These are phyloP conservation scores for Luidia sarsii DNA, from an alignment of 53 echinoderm and acorn worm species.

Conservation along the genomic window DNA sequence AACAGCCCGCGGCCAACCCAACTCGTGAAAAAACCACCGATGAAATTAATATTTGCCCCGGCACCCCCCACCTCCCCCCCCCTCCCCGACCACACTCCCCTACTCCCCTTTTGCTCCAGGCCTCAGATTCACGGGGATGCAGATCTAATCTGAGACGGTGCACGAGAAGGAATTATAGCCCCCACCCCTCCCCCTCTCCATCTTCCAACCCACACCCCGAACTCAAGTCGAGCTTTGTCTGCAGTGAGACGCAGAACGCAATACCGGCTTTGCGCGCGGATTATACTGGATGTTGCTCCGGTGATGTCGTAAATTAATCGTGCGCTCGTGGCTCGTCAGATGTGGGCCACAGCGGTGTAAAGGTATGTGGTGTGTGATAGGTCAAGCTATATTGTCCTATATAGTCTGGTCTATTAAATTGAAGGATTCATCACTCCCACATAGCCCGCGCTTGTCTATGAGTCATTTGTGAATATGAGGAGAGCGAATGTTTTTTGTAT, in stretches of 20 bases:
- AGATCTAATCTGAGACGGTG: background rate
- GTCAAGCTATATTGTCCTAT: background rate
- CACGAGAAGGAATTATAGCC: no score
- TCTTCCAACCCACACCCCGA: slow-evolving; percentile 3
- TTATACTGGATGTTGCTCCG: slow-evolving; percentile 33
- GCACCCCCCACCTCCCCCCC: background rate
- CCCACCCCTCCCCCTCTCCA: background rate
- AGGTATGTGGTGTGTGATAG: slow-evolving; percentile 26
- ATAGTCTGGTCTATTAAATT: slow-evolving; percentile 10
- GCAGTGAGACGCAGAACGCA: no score
- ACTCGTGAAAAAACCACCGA: slow-evolving; percentile 10
- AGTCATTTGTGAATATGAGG: slow-evolving; percentile 3
- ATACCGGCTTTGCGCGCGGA: slow-evolving; percentile 26
- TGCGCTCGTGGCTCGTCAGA: slow-evolving; percentile 13
- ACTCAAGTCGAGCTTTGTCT: slow-evolving; percentile 4
- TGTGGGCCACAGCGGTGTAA: background rate
- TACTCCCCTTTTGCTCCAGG: background rate
- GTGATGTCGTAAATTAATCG: slow-evolving; percentile 58
- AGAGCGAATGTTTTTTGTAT: no score
- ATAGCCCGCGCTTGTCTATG: background rate
- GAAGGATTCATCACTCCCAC: background rate
- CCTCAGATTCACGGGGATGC: background rate
- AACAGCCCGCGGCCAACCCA: slow-evolving; percentile 34
- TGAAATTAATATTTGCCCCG: slow-evolving; percentile 52
- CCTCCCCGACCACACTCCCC: background rate